phyloP scores from a whole-genome alignment of 2,797 vertebrate genomes.

The Poecilia wingei region DNA sequence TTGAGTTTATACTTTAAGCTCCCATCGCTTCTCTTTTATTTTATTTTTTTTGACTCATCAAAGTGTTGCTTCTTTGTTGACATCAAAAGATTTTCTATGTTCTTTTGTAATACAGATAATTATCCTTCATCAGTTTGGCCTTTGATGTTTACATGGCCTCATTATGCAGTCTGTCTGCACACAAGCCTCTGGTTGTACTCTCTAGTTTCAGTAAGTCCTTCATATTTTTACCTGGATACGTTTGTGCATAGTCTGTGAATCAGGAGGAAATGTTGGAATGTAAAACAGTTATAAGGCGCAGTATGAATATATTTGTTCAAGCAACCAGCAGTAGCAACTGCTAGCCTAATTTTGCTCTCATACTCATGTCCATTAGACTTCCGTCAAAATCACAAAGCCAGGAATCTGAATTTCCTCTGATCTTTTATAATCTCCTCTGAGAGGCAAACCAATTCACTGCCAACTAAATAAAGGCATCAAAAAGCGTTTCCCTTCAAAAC shows the following conservation, averaged over 20 bases:
- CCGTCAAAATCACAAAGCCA: neutral
- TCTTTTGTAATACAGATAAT: constrained; percentile 61
- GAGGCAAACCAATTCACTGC: neutral
- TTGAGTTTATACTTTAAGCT: constrained; percentile 36
- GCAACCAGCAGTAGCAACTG: neutral
- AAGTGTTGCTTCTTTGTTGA: constrained; percentile 53
- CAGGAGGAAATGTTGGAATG: neutral
- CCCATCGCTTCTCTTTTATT: constrained; percentile 14
- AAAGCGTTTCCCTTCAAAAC: constrained; percentile 16
- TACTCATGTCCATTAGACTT: neutral
- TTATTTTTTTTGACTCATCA: constrained; percentile 26
- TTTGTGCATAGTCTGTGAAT: neutral
- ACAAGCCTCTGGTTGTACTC: neutral
- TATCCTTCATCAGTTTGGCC: constrained; percentile 48
- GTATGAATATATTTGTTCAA: neutral
- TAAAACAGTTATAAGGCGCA: neutral
- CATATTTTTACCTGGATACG: neutral
- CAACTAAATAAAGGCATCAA: constrained; percentile 3
- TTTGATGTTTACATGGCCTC: constrained; percentile 56
- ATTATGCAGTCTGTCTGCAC: constrained; percentile 18
- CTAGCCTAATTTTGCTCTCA: neutral
- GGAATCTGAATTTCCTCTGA: neutral
- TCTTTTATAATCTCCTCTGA: constrained; percentile 25
- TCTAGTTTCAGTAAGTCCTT: neutral
- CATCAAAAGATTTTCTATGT: constrained; percentile 61